Conservation (phyloP, 2,888 invertebrate species). For the Lasioglossum leucozonium region DNA sequence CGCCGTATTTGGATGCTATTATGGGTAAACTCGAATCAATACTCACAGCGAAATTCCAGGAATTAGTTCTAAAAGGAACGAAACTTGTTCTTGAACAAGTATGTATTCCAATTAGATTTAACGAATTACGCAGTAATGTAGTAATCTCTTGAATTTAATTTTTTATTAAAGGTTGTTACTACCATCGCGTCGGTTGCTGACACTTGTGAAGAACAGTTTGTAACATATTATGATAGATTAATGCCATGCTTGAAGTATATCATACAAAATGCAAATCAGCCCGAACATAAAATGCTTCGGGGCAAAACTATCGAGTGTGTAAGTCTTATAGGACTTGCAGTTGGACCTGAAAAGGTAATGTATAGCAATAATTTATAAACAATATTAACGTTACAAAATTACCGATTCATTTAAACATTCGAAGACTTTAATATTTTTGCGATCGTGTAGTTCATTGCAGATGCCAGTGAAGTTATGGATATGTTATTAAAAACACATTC, state of each 20-base stretch:
- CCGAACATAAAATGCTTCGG: slow-evolving; percentile 94
- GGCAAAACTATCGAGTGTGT: slow-evolving; percentile 99
- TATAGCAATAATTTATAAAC: not conserved
- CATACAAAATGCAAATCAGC: slow-evolving; percentile 95
- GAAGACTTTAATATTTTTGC: slow-evolving; percentile 20
- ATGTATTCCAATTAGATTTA: slow-evolving; percentile 33
- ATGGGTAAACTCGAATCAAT: slow-evolving; percentile 96
- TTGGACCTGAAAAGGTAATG: slow-evolving; percentile 89
- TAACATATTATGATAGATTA: slow-evolving; percentile 95
- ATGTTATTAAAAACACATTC: slow-evolving; percentile 95
- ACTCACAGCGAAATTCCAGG: slow-evolving; percentile 96
- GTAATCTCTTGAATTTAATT: not conserved
- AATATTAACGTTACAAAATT: not conserved
- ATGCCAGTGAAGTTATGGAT: slow-evolving; percentile 98
- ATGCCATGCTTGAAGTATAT: slow-evolving; percentile 98
- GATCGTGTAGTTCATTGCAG: slow-evolving; percentile 89
- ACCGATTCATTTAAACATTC: not conserved
- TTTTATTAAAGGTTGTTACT: slow-evolving; percentile 90
- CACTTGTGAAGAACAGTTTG: slow-evolving; percentile 98
- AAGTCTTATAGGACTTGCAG: slow-evolving; percentile 96
- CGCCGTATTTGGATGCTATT: slow-evolving; percentile 95
- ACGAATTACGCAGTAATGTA: not conserved
- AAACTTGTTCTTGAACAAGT: slow-evolving; percentile 98
- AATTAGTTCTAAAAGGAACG: slow-evolving; percentile 96
- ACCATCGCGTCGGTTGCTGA: slow-evolving; percentile 99